Evolutionary conservation across 2,888 invertebrate species (phyloP).

Genomic region (Hecatera dysodea): DNA sequence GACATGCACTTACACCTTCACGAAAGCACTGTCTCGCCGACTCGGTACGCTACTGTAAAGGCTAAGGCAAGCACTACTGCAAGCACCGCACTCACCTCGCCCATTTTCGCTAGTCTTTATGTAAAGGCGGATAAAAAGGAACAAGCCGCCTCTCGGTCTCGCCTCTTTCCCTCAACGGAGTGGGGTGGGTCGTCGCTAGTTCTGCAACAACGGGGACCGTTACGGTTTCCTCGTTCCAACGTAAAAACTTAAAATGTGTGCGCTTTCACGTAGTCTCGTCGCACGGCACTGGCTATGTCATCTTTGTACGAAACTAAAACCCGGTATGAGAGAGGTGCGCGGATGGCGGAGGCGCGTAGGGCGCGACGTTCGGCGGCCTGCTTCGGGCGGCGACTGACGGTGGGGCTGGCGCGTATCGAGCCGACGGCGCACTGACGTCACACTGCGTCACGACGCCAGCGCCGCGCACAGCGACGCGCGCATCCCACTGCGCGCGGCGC

Average conservation of each 20-base stretch:
- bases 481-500: constrained; percentile 79
- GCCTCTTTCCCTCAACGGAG: constrained; percentile 87
- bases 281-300: constrained; percentile 90
- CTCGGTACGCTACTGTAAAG: constrained; percentile 80
- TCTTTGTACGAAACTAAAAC: constrained; percentile 89
- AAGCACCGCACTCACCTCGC: constrained; percentile 90
- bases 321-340: constrained; percentile 88
- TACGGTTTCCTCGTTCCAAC: constrained; percentile 87
- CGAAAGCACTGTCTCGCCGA: constrained; percentile 82
- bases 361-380: constrained; percentile 89
- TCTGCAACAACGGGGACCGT: constrained; percentile 90
- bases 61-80: constrained; percentile 87
- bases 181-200: constrained; percentile 89
- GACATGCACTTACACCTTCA: constrained; percentile 87
- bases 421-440: constrained; percentile 93
- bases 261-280: constrained; percentile 87
- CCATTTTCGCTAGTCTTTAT: constrained; percentile 90
- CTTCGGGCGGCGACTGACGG: constrained; percentile 91
- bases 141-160: constrained; percentile 88
- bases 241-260: constrained; percentile 90
- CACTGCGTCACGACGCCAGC: constrained; percentile 92
- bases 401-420: constrained; percentile 92
- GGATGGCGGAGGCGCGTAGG: constrained; percentile 85
- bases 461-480: constrained; percentile 86
- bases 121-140: constrained; percentile 88